Evolutionary conservation across 2,113 vertebrate species (phyloP).

Genomic region (Coptodon bakossiorum): DNA sequence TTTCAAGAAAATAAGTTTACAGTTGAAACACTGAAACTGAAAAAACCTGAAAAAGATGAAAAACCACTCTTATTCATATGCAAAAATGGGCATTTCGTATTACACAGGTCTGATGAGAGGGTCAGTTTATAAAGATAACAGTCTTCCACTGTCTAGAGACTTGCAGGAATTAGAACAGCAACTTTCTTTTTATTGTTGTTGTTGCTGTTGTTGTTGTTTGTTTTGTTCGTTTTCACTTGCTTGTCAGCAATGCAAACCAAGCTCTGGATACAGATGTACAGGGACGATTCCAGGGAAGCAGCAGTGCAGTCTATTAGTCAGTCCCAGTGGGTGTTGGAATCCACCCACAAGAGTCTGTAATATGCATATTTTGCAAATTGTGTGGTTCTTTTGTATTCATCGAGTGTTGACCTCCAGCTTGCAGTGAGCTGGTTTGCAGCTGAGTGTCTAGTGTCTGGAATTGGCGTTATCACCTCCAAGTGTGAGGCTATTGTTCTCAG

Average conservation of each 20-base stretch:
- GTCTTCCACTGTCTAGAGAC: no score
- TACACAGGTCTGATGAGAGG: neutral
- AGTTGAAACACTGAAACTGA: neutral
- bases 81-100: neutral
- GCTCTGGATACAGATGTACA: neutral
- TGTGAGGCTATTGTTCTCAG: neutral
- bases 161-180: neutral
- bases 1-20: neutral
- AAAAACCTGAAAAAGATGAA: neutral
- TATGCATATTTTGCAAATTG: no score
- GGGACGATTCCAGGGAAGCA: neutral
- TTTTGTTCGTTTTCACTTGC: neutral
- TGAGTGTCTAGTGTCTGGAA: neutral
- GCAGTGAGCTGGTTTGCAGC: neutral
- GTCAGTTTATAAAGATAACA: accelerated
- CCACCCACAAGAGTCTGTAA: neutral
- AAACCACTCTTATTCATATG: neutral
- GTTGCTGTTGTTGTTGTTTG: neutral
- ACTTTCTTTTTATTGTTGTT: neutral
- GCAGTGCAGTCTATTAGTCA: neutral
- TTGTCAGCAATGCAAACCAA: neutral
- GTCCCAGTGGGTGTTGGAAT: neutral
- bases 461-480: neutral
- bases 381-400: neutral
- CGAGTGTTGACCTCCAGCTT: neutral